phyloP scores from a whole-genome alignment of 1,140 invertebrate genomes.

The Ips nitidus region DNA sequence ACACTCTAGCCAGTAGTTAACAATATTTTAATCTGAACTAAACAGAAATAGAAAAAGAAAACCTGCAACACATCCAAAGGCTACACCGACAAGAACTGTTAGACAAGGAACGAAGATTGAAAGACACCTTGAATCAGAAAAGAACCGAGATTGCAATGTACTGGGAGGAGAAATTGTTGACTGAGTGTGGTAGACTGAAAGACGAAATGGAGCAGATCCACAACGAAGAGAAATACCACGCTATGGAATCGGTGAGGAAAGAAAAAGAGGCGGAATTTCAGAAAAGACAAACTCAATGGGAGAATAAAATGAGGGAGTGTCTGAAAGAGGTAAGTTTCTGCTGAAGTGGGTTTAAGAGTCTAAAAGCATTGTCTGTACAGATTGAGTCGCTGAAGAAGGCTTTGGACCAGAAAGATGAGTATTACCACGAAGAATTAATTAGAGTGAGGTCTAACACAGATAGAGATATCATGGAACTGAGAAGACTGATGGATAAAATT shows the following conservation, averaged over 20 bases:
- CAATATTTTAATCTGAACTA: slow-evolving; percentile 1
- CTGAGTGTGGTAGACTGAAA: slow-evolving; percentile 56
- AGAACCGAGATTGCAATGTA: slow-evolving; percentile 59
- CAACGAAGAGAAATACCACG: slow-evolving; percentile 60
- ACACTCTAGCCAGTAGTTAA: neutral
- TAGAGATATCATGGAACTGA: slow-evolving; percentile 57
- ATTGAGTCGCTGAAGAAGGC: slow-evolving; percentile 58
- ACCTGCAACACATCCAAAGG: slow-evolving; percentile 52
- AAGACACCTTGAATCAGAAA: slow-evolving; percentile 58
- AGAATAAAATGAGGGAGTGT: slow-evolving; percentile 57
- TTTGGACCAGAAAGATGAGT: slow-evolving; percentile 58
- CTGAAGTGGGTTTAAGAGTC: slow-evolving; percentile 13
- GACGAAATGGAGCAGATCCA: slow-evolving; percentile 62
- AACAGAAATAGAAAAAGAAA: slow-evolving; percentile 55
- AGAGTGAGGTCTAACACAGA: slow-evolving; percentile 57
- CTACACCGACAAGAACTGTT: slow-evolving; percentile 53
- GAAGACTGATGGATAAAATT: slow-evolving; percentile 60
- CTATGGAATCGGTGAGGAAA: slow-evolving; percentile 56
- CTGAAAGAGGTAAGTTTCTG: slow-evolving; percentile 55
- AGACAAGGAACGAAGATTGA: slow-evolving; percentile 58
- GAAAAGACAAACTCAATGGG: slow-evolving; percentile 57
- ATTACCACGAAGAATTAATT: slow-evolving; percentile 60
- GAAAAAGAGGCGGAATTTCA: slow-evolving; percentile 57
- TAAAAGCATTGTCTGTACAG: slow-evolving; percentile 45
- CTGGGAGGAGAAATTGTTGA: slow-evolving; percentile 58